Evolutionary conservation across 2,888 invertebrate genomes (phyloP), one percentile per base, ranked within the genome.

Genomic region (Megaustenia siamemsis): DNA sequence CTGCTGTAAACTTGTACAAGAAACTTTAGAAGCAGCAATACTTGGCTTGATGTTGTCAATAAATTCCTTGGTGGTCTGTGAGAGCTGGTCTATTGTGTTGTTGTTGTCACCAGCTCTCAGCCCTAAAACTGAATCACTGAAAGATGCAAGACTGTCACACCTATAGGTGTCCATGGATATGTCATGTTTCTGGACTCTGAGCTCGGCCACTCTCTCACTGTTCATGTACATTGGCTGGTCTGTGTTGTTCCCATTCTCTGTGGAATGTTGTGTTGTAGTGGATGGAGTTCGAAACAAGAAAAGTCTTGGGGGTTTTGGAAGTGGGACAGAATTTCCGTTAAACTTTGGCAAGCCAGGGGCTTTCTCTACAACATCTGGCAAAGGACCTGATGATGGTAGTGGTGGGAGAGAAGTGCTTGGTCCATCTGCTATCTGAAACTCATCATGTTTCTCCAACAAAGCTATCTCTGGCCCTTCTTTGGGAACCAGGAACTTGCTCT

Each of bases 301-400:
- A n/a, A 91, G 78, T 35, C 92, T 83, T 0, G 92, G 92, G n/a
- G 92, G 92, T 87, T 92, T 92, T 0, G 92, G 92, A 1, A 92
- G 92, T 12, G 91, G 90, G 35, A 84, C 80, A 1, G 81, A 85
- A 83, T 89, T 90, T 79, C 89, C 88, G 82, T 89, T 90, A 56
- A 86, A 86, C 40, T 89, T 89, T 24, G 90, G 87, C 32, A 87
- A 77, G 3, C 87, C 78, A 43, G 87, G 86, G 18, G 87, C 86
- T 71, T 83, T 87, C 60, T 90, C 90, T 4, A 91, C 88, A 32
- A 90, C 89, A 85, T 91, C 91, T 24, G 91, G 90, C 53, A 89
- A 56, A 0, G 84, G 63, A 0, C 84, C 66, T 40, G 83, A 83
- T 28, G 68, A 53, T 18, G 68, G 68, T 1, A 68, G 18, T 49